Conservation (phyloP, 2,113 vertebrate species). For the Aspiorhynchus laticeps region DNA sequence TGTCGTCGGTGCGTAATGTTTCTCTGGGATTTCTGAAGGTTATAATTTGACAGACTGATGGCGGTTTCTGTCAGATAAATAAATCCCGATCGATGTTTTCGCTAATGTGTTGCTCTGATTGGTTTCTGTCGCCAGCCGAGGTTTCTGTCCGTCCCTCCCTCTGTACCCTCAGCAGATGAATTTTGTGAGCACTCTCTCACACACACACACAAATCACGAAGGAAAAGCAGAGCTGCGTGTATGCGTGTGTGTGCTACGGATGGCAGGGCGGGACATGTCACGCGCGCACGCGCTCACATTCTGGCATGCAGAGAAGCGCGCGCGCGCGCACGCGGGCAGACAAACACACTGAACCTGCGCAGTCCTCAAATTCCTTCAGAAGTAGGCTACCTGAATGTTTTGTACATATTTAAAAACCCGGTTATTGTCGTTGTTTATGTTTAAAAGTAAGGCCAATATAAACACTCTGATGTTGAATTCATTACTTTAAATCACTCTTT, state of each 20-base stretch:
- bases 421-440: neutral
- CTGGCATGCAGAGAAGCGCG: neutral
- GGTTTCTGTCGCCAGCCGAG: too few species aligned
- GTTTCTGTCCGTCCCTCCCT: constrained; percentile 44
- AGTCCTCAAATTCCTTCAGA: neutral
- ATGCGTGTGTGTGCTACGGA: constrained; percentile 34
- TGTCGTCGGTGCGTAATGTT: constrained; percentile 69
- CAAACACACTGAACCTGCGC: neutral
- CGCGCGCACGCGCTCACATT: constrained; percentile 21
- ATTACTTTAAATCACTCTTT: neutral
- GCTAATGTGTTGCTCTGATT: constrained; percentile 67
- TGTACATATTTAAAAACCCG: neutral
- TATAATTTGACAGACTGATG: constrained; percentile 67
- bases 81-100: constrained; percentile 67
- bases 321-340: neutral
- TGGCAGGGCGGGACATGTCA: constrained; percentile 21
- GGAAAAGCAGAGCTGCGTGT: constrained; percentile 11
- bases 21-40: constrained; percentile 66
- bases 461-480: neutral
- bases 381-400: neutral
- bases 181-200: neutral
- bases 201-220: constrained; percentile 1
- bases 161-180: neutral
- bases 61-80: constrained; percentile 62
- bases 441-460: neutral